These are phyloP conservation scores for Chaetodon auriga DNA, from an alignment of 2,113 vertebrate genomes.

Conservation along the genomic window DNA sequence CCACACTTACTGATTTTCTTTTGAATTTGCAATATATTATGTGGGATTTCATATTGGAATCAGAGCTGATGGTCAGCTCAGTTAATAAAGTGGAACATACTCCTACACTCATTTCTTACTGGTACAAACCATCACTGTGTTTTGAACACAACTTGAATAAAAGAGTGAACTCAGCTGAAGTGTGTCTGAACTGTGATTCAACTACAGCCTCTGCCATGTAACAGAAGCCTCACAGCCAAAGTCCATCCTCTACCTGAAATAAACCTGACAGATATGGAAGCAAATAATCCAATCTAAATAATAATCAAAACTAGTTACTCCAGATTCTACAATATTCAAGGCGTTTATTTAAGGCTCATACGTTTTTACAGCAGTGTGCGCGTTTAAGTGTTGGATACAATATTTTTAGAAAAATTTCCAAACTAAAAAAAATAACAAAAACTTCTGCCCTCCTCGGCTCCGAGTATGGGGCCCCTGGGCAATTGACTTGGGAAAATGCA, in stretches of 20 bases:
- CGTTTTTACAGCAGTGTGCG: no score
- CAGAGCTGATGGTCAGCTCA: background rate
- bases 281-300: no score
- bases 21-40: background rate
- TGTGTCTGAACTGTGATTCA: background rate
- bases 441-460: no score
- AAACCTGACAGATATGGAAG: no score
- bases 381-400: no score
- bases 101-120: background rate
- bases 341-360: no score
- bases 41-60: constrained; percentile 31
- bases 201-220: background rate
- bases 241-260: background rate
- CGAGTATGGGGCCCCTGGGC: no score
- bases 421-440: no score
- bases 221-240: background rate
- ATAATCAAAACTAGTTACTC: no score
- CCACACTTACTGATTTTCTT: background rate
- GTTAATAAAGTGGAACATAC: background rate
- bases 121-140: background rate
- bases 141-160: constrained; percentile 35
- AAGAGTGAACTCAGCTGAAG: constrained; percentile 3
- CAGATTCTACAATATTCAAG: no score
- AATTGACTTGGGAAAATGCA: no score
- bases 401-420: no score